Evolutionary conservation across 2,113 vertebrate species (phyloP).

Genomic region (Halcyon malimbica): DNA sequence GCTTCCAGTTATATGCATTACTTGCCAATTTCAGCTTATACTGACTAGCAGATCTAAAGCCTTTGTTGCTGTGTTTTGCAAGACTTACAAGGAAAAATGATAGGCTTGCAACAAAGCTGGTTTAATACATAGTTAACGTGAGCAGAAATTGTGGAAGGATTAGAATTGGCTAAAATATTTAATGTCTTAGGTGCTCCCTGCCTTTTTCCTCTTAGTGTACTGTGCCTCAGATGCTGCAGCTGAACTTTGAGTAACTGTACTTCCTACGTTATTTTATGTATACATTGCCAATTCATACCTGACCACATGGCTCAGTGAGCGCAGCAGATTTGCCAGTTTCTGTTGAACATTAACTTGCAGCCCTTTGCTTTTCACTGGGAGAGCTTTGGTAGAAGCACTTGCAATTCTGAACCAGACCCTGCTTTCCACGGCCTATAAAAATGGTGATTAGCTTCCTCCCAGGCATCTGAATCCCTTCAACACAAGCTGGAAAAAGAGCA

Average conservation of each 20-base stretch:
- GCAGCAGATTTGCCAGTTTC: not conserved
- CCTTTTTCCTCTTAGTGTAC: not conserved
- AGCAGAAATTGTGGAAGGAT: not conserved
- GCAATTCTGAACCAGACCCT: slow-evolving; percentile 7
- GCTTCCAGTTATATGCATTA: not conserved
- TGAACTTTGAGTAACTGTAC: not conserved
- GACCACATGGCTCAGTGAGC: not conserved
- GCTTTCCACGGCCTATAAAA: slow-evolving; percentile 31
- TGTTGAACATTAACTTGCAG: slow-evolving; percentile 57
- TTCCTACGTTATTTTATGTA: not conserved
- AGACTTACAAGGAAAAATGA: not conserved
- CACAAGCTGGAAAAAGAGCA: slow-evolving; percentile 51
- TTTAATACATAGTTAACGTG: not conserved
- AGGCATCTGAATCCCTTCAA: slow-evolving; percentile 54
- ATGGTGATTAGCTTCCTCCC: slow-evolving; percentile 55
- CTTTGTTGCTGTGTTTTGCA: not conserved
- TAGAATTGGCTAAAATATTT: not conserved
- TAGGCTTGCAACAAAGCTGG: not conserved
- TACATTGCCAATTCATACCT: not conserved
- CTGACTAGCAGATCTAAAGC: not conserved
- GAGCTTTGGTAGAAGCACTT: slow-evolving; percentile 15
- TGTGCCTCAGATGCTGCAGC: not conserved
- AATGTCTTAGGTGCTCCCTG: not conserved
- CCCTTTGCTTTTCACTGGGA: slow-evolving; percentile 11
- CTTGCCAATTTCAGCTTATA: not conserved